These are phyloP conservation scores for Prochilodus magdalenae DNA, from an alignment of 2,113 vertebrate genomes.

Conservation along the genomic window DNA sequence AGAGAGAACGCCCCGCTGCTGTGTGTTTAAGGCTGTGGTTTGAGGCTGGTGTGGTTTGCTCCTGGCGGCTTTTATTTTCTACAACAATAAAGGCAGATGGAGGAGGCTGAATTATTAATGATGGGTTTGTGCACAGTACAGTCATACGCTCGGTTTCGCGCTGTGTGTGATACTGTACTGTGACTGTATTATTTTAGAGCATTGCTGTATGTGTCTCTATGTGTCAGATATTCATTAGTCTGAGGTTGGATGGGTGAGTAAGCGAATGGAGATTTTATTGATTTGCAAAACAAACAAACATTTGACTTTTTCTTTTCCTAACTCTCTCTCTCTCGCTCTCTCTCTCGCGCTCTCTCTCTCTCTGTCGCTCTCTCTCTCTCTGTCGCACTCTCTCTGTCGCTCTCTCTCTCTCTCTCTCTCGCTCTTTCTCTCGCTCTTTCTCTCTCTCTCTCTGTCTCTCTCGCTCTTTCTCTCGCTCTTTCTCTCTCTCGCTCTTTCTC, in stretches of 20 bases:
- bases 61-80: not conserved
- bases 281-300: conserved; percentile 8
- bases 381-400: not conserved
- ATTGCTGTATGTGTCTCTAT: not conserved
- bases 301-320: not conserved
- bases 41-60: not conserved
- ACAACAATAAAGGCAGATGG: not conserved
- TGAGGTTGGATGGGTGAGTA: not conserved
- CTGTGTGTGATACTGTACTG: not conserved
- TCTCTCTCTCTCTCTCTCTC: not conserved
- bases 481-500: conserved; percentile 1
- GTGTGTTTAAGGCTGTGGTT: not conserved
- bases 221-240: not conserved
- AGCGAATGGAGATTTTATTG: not conserved
- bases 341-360: not conserved
- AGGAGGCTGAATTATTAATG: conserved; percentile 24
- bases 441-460: too few species aligned
- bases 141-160: not conserved
- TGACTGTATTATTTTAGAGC: not conserved
- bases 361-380: not conserved
- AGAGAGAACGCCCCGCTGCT: too few species aligned
- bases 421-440: not conserved
- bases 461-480: not conserved
- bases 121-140: not conserved
- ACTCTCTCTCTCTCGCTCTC: not conserved